These are phyloP conservation scores for Apis laboriosa DNA, from an alignment of 1,140 invertebrate species.

Conservation along the genomic window DNA sequence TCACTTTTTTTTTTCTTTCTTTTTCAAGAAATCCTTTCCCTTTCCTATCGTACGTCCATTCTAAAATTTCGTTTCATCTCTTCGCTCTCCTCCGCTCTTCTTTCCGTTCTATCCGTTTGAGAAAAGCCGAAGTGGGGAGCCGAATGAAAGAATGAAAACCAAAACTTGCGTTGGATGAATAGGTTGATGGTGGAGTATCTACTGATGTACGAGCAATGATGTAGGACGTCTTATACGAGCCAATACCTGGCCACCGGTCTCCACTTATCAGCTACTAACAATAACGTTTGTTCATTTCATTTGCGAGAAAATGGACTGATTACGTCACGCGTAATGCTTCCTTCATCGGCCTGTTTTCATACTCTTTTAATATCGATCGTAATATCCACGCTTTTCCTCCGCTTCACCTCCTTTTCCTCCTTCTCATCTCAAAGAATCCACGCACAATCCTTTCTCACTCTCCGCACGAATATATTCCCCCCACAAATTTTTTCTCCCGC, in stretches of 20 bases:
- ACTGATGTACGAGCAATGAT: conserved; percentile 47
- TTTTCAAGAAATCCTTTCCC: too few species aligned
- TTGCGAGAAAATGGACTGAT: conserved; percentile 60
- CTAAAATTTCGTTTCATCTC: background rate
- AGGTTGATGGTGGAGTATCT: conserved; percentile 41
- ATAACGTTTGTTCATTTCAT: conserved; percentile 67
- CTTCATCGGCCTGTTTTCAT: background rate
- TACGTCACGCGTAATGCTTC: conserved; percentile 47
- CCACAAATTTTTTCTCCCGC: too few species aligned
- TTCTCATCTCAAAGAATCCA: too few species aligned
- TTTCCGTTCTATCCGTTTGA: too few species aligned
- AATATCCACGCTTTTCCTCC: background rate
- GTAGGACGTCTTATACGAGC: conserved; percentile 63
- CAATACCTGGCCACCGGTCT: conserved; percentile 59
- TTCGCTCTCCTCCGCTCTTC: too few species aligned
- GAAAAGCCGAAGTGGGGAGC: background rate
- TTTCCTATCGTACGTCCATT: background rate
- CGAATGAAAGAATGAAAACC: too few species aligned
- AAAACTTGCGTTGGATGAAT: background rate
- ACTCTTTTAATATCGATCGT: too few species aligned
- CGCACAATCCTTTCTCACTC: too few species aligned
- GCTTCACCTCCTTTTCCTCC: too few species aligned
- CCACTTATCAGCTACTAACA: conserved; percentile 72
- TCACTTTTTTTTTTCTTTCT: too few species aligned
- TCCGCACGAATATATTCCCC: too few species aligned